A percentile compares a stretch with the other conserved stretches of the same genome.
Evolutionary conservation across 30 jellyfish, hydroid and myxozoan genomes (phyloP).

Genomic region (Clytia hemisphaerica): DNA sequence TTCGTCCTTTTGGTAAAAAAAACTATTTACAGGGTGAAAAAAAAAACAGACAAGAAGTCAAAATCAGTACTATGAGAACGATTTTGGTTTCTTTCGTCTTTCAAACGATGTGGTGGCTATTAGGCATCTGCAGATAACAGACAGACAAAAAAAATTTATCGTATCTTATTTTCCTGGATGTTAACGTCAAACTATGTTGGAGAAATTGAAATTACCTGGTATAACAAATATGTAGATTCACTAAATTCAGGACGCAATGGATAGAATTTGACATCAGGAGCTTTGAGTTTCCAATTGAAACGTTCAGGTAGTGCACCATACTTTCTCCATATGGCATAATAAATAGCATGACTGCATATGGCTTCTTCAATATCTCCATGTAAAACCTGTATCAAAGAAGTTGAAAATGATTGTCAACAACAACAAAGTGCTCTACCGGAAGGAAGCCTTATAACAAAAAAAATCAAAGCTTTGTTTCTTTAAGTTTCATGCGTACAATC

Average conservation of each 20-base stretch:
- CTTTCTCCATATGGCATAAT: conserved; percentile 87
- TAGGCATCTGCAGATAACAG: no score
- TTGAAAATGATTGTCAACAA: no score
- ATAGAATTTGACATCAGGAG: conserved; percentile 77
- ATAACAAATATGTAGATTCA: conserved; percentile 83
- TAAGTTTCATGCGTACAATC: background rate
- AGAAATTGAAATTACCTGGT: conserved; percentile 53
- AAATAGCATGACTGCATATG: conserved; percentile 85
- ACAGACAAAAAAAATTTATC: no score
- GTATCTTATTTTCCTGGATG: no score
- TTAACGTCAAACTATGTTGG: background rate
- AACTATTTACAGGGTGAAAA: no score
- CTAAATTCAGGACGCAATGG: conserved; percentile 93
- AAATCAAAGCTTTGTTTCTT: background rate
- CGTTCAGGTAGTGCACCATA: conserved; percentile 92
- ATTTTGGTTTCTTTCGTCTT: no score
- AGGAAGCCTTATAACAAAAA: no score
- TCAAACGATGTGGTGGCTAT: no score
- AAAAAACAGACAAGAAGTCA: no score
- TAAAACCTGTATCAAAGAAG: conserved; percentile 58
- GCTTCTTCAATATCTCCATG: conserved; percentile 96
- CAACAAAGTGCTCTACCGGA: no score
- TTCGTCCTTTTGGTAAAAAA: no score
- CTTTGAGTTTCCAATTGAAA: conserved; percentile 82
- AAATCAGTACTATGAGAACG: no score